Evolutionary conservation across 1,140 invertebrate species (phyloP), one percentile per base, ranked within the genome.

Genomic region (Anagrus nilaparvatae): DNA sequence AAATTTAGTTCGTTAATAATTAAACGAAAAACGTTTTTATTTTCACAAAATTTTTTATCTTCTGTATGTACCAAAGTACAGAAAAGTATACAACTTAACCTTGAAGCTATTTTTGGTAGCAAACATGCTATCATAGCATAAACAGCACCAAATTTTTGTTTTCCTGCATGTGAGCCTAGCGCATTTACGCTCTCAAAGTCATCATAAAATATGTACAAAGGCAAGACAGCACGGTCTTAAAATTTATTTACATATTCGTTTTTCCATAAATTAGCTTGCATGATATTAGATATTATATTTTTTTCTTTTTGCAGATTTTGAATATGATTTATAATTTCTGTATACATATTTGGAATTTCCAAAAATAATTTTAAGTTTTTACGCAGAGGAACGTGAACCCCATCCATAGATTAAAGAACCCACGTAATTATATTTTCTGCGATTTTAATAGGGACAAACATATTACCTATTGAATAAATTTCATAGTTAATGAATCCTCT

Each of bases 1-100:
- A 33, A 23, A 37, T 48, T 48, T 17, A 48, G 42, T 39, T 51
- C 40, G 17, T 48, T 29, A 18, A 51, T 48, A 0, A 38, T 20
- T 44, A 42, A 44, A 2, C 23, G 4, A 40, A 48, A 48, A 23
- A 48, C 25, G 25, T 3, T 6, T 17, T 30, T 3, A 19, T 46
- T 46, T 3, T 27, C 12, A 28, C 38, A 41, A n/a, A 36, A 4
- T n/a, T 42, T 46, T 34, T 21, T 20, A 25, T 42, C 39, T 37
- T 46, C 28, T 16, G n/a, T 28, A 17, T 23, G 27, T 5, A 46
- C 13, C 14, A 46, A 36, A 14, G 30, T 40, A 16, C 32, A 41
- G 37, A 46, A 46, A 23, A 46, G 17, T n/a, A 46, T 42, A 19
- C 25, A 36, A 18, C 36, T 34, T 13, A 46, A 34, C 9, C 20